These are phyloP conservation scores for Cloeon dipterum DNA, from an alignment of 2,888 invertebrate genomes.

Conservation along the genomic window DNA sequence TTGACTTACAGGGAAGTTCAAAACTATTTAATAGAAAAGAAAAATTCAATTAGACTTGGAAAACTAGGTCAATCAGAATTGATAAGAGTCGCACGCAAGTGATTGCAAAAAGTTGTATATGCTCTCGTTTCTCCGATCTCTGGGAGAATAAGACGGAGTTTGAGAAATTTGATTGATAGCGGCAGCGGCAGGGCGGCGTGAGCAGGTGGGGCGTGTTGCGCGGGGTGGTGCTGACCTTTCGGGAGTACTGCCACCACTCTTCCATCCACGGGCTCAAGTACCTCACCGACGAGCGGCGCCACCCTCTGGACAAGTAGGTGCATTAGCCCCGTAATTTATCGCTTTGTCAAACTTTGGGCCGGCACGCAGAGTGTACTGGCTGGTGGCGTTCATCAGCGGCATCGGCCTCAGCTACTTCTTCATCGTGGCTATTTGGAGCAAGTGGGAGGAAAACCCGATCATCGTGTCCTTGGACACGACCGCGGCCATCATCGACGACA, in stretches of 20 bases:
- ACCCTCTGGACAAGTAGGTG: conserved; percentile 6
- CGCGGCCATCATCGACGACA: conserved; percentile 6
- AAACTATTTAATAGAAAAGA: too few species aligned
- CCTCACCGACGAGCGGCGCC: conserved; percentile 5
- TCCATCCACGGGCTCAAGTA: conserved; percentile 8
- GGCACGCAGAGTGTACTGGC: conserved; percentile 6
- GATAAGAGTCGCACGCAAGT: too few species aligned
- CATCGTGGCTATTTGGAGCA: conserved; percentile 6
- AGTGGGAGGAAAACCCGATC: conserved; percentile 6
- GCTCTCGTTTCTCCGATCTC: too few species aligned
- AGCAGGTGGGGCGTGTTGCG: background rate
- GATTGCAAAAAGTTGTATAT: too few species aligned
- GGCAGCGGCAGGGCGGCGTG: too few species aligned
- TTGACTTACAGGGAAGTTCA: too few species aligned
- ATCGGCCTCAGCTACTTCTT: conserved; percentile 6
- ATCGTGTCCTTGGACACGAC: conserved; percentile 7
- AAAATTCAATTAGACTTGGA: too few species aligned
- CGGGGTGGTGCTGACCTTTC: conserved; percentile 3
- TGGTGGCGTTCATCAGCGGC: conserved; percentile 6
- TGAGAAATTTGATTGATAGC: too few species aligned
- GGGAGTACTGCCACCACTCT: conserved; percentile 7
- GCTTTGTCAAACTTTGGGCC: background rate
- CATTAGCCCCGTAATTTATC: background rate
- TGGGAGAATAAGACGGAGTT: too few species aligned
- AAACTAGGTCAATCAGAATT: too few species aligned